Conservation (phyloP, 2,113 vertebrate species). For the Triplophysa siluroides region DNA sequence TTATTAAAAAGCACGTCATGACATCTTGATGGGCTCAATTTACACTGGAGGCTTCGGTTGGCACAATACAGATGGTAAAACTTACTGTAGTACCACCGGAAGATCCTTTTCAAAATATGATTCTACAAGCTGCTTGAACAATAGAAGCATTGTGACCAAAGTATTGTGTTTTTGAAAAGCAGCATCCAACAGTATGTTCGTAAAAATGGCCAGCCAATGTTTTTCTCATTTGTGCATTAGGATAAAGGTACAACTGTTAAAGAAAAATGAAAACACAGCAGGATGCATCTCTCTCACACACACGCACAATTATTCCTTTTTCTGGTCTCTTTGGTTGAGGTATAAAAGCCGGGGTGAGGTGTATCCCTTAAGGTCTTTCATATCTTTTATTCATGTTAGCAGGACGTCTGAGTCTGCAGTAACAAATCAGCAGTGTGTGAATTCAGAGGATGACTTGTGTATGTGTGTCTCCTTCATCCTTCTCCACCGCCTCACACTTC, state of each 20-base stretch:
- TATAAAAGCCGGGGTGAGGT: constrained; percentile 17
- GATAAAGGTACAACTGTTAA: not conserved
- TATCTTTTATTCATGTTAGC: constrained; percentile 61
- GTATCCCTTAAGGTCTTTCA: constrained; percentile 19
- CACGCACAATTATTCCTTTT: not conserved
- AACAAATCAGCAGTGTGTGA: constrained; percentile 42
- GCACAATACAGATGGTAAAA: constrained; percentile 2
- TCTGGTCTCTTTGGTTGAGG: constrained; percentile 13
- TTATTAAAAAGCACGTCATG: no score
- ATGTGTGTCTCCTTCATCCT: constrained; percentile 59
- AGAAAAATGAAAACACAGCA: not conserved
- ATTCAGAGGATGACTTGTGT: constrained; percentile 35
- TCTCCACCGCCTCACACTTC: constrained; percentile 57
- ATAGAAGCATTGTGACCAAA: no score
- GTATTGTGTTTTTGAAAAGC: no score
- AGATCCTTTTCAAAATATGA: not conserved
- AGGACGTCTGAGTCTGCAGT: constrained; percentile 37
- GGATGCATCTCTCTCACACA: not conserved
- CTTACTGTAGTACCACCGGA: not conserved
- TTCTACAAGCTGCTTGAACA: not conserved
- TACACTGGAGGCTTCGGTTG: not conserved
- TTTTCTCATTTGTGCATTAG: not conserved
- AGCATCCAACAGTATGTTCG: no score
- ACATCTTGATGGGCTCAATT: not conserved
- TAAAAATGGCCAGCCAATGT: not conserved